Evolutionary conservation across 1,140 invertebrate species (phyloP), one percentile per base, ranked within the genome.

Genomic region (Archegozetes longisetosus): DNA sequence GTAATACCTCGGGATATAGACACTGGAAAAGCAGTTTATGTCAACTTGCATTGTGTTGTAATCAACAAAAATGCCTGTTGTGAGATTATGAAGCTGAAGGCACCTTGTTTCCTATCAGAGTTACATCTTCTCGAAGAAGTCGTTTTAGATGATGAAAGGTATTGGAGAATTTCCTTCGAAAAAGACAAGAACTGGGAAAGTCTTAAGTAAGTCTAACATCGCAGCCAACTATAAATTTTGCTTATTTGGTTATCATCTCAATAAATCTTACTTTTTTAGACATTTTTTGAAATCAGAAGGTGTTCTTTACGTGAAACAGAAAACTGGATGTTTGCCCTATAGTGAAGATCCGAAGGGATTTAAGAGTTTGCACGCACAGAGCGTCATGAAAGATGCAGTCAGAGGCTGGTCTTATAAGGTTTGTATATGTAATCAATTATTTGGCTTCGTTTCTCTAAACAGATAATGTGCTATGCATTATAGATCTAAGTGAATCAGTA

Each of bases 31-130:
- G 75, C 82, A 26, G 90, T 88, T 68, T 88, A 91, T 66, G 85
- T 83, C 4, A 82, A 84, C 58, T 75, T 95, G 51, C 78, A 79
- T 66, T 76, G 85, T 49, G 71, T 63, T 53, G 73, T 72, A 53
- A 75, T 71, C 67, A 70, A 82, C 62, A 75, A 77, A 40, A 74
- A 73, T 25, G 50, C 61, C 46, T 69, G 68, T 58, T 77, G 76
- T 63, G 69, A 76, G 40, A 78, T 79, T 23, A 71, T 78, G n/a
- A 69, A 75, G 56, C 70, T 84, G 61, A 80, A 78, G 68, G 89
- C 86, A 0, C 91, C 91, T 0, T 90, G 85, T 68, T 77, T 93
- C 26, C 71, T 96, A 46, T 90, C 91, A 0, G 85, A 93, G 67
- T 69, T 93, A 47, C 75, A 82, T 65, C 79, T 77, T 12, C 71